Conservation (phyloP, 2,888 invertebrate genomes). For the Cosmia pyralina region DNA sequence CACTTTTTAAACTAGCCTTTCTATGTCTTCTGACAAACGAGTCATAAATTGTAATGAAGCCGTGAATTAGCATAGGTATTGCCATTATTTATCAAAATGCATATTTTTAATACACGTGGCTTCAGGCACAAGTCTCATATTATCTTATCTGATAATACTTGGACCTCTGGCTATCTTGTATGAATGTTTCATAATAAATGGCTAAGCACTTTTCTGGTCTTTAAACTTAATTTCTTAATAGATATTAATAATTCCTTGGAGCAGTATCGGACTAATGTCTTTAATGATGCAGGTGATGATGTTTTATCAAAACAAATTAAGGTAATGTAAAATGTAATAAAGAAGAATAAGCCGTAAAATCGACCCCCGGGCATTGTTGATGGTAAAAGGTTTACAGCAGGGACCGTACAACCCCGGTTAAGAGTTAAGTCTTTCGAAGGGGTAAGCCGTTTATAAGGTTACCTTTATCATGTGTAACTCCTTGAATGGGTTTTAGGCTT, state of each 20-base stretch:
- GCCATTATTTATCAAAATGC: conserved; percentile 23
- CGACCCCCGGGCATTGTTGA: neutral
- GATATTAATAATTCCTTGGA: conserved; percentile 35
- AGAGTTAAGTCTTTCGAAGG: no score
- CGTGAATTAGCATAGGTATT: neutral
- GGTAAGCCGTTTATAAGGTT: no score
- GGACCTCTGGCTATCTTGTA: conserved; percentile 23
- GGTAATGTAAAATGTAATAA: neutral
- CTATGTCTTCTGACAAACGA: neutral
- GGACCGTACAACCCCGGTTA: no score
- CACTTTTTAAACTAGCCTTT: neutral
- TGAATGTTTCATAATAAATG: conserved; percentile 13
- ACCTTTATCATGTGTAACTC: no score
- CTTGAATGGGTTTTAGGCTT: no score
- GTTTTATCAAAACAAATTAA: neutral
- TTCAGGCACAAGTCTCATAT: conserved; percentile 4
- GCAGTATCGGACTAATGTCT: conserved; percentile 6
- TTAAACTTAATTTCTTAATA: conserved; percentile 34
- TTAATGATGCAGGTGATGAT: conserved; percentile 26
- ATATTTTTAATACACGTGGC: conserved; percentile 16
- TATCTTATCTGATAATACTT: conserved; percentile 14
- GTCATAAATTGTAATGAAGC: neutral
- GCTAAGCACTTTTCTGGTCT: conserved; percentile 14
- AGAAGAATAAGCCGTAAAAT: neutral
- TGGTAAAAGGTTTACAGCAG: neutral